phyloP scores from a whole-genome alignment of 1,140 invertebrate species.

The Ceratina australensis region DNA sequence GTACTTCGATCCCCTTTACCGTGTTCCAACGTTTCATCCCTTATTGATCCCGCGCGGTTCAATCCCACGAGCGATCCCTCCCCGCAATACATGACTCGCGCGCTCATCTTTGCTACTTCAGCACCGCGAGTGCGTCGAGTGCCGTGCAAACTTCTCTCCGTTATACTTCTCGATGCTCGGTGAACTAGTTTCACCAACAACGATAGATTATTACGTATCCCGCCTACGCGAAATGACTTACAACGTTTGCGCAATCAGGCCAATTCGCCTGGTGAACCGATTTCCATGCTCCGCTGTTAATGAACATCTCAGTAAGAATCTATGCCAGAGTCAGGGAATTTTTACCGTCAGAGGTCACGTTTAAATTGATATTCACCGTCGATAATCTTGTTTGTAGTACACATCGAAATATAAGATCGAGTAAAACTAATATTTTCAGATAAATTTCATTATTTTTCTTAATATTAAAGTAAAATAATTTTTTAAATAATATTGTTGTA shows the following conservation, averaged over 20 bases:
- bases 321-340: too few relatives aligned
- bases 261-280: too few relatives aligned
- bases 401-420: too few relatives aligned
- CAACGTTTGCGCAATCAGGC: background rate
- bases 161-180: conserved; percentile 25
- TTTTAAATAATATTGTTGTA: too few relatives aligned
- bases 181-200: conserved; percentile 24
- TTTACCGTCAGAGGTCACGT: too few relatives aligned
- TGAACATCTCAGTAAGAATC: too few relatives aligned
- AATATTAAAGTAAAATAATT: too few relatives aligned
- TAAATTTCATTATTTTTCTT: too few relatives aligned
- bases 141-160: conserved; percentile 29
- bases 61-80: background rate
- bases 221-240: background rate
- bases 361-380: too few relatives aligned
- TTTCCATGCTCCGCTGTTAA: too few relatives aligned
- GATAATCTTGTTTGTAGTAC: too few relatives aligned
- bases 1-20: background rate
- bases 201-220: conserved; percentile 15
- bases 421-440: too few relatives aligned
- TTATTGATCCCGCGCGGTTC: background rate
- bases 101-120: conserved; percentile 16
- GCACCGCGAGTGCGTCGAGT: conserved; percentile 16
- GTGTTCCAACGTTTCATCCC: background rate
- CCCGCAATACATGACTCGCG: conserved; percentile 10